Evolutionary conservation across 2,888 invertebrate species (phyloP), one percentile per base, ranked within the genome.

Genomic region (Eumacrocentrus americanus): DNA sequence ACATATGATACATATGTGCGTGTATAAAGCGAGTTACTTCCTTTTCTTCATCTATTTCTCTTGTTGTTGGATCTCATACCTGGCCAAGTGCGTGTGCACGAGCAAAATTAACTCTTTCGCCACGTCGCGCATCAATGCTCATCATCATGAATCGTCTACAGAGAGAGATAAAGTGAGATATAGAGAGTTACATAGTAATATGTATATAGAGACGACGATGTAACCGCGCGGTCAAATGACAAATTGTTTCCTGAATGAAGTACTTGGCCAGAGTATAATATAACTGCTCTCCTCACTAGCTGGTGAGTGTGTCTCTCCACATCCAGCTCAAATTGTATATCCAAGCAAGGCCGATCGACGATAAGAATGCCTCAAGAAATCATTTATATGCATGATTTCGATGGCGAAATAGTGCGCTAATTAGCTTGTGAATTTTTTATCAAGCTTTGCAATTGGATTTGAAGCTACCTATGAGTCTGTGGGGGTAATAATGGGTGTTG

Each of bases 241-340:
- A 67, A 67, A 67, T 66, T 64, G 61, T 67, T 67, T 67, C 65
- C 65, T 67, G 62, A 65, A 62, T 65, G 55, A 58, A 62, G 62
- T 61, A 60, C 60, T 53, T 47, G 37, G 59, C 57, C 40, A 62
- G 54, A 29, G 61, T 56, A 57, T 55, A 54, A 58, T 55, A 51
- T 58, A 50, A 61, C 66, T 61, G 58, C 52, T 58, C 42, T 61
- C 11, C 61, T 59, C 52, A 37, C 16, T 23, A 16, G 11, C n/a
- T n/a, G n/a, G n/a, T n/a, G n/a, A n/a, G n/a, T n/a, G n/a, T n/a
- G 20, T 55, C 51, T 57, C 53, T 50, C 48, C 58, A 58, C 42
- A 34, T 44, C 29, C 16, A 22, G 29, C 29, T 40, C 22, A 47
- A 53, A 63, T 63, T 53, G 34, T 50, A 61, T 42, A 11, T 37